Conservation (phyloP, 2,888 invertebrate genomes). For the Sclerodermus sp. region DNA sequence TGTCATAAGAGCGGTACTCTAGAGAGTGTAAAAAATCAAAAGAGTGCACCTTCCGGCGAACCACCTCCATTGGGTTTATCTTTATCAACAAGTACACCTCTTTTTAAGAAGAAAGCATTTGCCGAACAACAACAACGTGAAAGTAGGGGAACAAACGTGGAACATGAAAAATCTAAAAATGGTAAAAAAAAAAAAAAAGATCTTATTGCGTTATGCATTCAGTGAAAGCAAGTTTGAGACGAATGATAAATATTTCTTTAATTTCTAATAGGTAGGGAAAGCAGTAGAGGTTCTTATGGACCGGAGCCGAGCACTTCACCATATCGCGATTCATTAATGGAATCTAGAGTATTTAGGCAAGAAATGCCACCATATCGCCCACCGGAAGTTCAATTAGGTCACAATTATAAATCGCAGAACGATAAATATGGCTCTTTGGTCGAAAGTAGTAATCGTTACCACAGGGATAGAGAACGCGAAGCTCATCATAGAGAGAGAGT, state of each 20-base stretch:
- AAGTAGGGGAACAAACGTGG: constrained; percentile 36
- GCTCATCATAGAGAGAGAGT: constrained; percentile 49
- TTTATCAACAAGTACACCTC: constrained; percentile 69
- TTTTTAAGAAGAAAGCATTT: constrained; percentile 64
- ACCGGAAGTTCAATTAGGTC: constrained; percentile 44
- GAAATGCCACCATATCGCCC: constrained; percentile 50
- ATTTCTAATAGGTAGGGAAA: constrained; percentile 39
- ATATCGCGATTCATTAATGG: constrained; percentile 49
- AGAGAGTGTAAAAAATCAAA: constrained; percentile 48
- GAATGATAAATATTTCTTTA: background rate
- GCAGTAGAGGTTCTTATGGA: constrained; percentile 46
- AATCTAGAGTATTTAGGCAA: constrained; percentile 45
- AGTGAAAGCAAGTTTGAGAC: background rate
- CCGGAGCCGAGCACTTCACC: constrained; percentile 52
- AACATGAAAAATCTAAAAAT: constrained; percentile 46
- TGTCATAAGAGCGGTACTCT: constrained; percentile 51
- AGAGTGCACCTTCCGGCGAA: constrained; percentile 54
- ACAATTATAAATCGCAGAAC: constrained; percentile 42
- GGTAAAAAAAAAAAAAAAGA: no score
- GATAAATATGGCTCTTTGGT: constrained; percentile 51
- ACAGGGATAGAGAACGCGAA: constrained; percentile 44
- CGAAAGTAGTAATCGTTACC: constrained; percentile 45
- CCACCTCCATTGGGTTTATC: constrained; percentile 58
- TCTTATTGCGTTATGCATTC: background rate
- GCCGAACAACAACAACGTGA: constrained; percentile 50